phyloP scores from a whole-genome alignment of 1,140 invertebrate species.

The Leptinotarsa texana region DNA sequence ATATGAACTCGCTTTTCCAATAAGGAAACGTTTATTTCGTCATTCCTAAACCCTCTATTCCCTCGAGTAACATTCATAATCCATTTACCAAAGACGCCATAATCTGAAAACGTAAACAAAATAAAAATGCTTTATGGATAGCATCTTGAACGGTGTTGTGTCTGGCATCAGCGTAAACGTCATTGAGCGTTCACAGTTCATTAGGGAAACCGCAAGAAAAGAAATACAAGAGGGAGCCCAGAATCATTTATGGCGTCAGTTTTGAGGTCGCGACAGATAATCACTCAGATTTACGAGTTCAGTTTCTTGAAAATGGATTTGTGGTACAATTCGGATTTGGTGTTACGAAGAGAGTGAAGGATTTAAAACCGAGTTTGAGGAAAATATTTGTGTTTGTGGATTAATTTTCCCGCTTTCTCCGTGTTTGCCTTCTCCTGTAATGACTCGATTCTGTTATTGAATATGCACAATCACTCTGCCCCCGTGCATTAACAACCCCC shows the following conservation, averaged over 20 bases:
- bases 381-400: too few species aligned
- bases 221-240: constrained; percentile 25
- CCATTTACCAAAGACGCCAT: not conserved
- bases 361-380: too few species aligned
- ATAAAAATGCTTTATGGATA: constrained; percentile 34
- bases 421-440: too few species aligned
- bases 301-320: not conserved
- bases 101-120: constrained; percentile 23
- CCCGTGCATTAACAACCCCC: too few species aligned
- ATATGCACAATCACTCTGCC: too few species aligned
- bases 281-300: constrained; percentile 27
- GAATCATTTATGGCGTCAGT: constrained; percentile 38
- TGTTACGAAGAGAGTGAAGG: too few species aligned
- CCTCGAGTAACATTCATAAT: not conserved
- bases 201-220: constrained; percentile 29
- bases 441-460: too few species aligned
- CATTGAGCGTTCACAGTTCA: constrained; percentile 40
- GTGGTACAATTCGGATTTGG: too few species aligned
- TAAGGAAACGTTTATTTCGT: not conserved
- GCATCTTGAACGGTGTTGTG: constrained; percentile 36
- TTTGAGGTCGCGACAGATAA: constrained; percentile 41
- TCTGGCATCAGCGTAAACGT: constrained; percentile 40
- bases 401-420: too few species aligned
- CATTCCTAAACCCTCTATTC: not conserved
- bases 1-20: not conserved